Percentiles rank a stretch among this genome's conserved stretches.
phyloP scores from a whole-genome alignment of 2,888 invertebrate genomes.

The Hecatera dysodea region DNA sequence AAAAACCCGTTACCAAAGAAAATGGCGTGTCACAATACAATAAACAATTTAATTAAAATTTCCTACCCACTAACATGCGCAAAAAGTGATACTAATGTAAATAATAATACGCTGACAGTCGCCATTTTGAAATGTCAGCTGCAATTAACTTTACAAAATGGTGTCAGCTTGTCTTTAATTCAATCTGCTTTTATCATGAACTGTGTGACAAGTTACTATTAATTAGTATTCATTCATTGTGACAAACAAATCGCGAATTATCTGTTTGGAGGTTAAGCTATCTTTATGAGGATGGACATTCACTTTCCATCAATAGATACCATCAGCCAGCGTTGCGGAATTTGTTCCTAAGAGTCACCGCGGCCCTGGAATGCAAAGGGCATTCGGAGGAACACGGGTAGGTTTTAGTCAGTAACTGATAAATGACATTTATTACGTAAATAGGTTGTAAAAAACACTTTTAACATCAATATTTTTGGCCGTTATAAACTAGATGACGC shows the following conservation, averaged over 20 bases:
- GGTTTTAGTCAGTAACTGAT: too few relatives aligned
- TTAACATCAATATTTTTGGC: too few relatives aligned
- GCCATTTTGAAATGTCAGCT: conserved; percentile 57
- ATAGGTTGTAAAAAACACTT: too few relatives aligned
- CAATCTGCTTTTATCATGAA: conserved; percentile 14
- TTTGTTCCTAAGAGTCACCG: too few relatives aligned
- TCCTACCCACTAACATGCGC: not conserved
- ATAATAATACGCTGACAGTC: conserved; percentile 27
- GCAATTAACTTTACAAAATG: conserved; percentile 30
- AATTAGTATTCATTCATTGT: conserved; percentile 21
- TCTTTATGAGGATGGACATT: too few relatives aligned
- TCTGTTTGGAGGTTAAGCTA: not conserved
- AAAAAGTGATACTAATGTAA: conserved; percentile 39
- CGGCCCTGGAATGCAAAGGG: too few relatives aligned
- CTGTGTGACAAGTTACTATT: conserved; percentile 12
- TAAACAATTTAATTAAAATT: conserved; percentile 45
- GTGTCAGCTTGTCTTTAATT: conserved; percentile 35
- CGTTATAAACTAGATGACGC: too few relatives aligned
- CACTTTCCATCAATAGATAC: too few relatives aligned
- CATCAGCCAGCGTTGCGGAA: too few relatives aligned
- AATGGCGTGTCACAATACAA: conserved; percentile 28
- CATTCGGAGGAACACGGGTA: too few relatives aligned
- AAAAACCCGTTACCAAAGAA: conserved; percentile 17
- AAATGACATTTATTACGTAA: too few relatives aligned
- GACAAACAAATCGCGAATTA: conserved; percentile 1